These are phyloP conservation scores for Mionectes olivaceus DNA, from an alignment of 2,797 vertebrate genomes.

Conservation along the genomic window DNA sequence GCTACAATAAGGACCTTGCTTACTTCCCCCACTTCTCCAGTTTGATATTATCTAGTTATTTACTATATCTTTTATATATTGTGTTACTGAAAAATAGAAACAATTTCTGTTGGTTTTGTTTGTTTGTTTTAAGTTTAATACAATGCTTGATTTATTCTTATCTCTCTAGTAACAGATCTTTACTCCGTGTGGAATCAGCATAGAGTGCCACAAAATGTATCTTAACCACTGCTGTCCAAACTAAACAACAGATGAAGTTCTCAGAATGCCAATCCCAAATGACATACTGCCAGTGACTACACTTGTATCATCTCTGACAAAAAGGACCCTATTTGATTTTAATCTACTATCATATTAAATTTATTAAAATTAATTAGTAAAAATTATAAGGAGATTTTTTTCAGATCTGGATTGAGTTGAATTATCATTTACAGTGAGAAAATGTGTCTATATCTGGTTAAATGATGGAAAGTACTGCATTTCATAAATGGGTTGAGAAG, in stretches of 20 bases:
- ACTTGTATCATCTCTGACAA: background rate
- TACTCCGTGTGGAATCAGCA: background rate
- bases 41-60: background rate
- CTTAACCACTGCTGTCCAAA: background rate
- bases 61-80: background rate
- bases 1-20: background rate
- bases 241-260: background rate
- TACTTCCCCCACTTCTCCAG: rapidly evolving
- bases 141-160: background rate
- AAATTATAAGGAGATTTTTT: background rate
- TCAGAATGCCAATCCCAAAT: background rate
- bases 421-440: background rate
- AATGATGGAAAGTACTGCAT: background rate
- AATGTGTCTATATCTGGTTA: background rate
- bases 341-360: background rate
- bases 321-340: background rate
- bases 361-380: background rate
- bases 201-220: background rate
- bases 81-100: background rate
- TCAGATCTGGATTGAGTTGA: background rate
- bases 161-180: background rate
- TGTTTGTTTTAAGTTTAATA: background rate
- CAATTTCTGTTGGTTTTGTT: background rate
- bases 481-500: background rate
- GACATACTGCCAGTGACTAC: background rate